Evolutionary conservation across 2,113 vertebrate genomes (phyloP).

Genomic region (Oenanthe melanoleuca): DNA sequence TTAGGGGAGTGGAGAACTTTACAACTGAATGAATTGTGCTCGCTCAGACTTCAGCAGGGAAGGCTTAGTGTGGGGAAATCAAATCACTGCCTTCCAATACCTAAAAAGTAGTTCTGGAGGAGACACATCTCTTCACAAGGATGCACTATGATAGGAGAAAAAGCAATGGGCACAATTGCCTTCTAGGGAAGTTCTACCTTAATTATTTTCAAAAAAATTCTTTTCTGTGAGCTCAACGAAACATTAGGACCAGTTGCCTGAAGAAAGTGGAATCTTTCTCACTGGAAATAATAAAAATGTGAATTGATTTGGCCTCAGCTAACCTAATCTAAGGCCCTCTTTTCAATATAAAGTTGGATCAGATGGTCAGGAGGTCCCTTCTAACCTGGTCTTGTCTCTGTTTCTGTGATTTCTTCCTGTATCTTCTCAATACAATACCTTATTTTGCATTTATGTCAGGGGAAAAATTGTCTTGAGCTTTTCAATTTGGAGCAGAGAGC

Average conservation of each 20-base stretch:
- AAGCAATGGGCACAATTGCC: neutral
- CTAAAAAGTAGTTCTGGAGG: neutral
- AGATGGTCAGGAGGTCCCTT: neutral
- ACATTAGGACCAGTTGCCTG: neutral
- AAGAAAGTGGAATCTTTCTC: neutral
- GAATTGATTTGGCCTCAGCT: neutral
- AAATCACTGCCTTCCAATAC: neutral
- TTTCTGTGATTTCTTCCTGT: neutral
- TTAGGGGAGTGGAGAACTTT: neutral
- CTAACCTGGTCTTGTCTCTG: neutral
- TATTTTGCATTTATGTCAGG: neutral
- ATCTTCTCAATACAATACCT: neutral
- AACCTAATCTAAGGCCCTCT: neutral
- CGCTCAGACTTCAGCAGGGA: neutral
- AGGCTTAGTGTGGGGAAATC: neutral
- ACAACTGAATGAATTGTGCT: neutral
- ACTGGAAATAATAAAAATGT: neutral
- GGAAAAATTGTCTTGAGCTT: neutral
- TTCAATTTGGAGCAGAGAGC: neutral
- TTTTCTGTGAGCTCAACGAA: neutral
- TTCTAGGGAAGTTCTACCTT: neutral
- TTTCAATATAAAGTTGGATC: neutral
- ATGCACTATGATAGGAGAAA: neutral
- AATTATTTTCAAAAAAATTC: neutral
- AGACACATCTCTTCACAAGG: neutral